A percentile compares a stretch with the other conserved stretches of the same genome.
phyloP scores from a whole-genome alignment of 2,797 vertebrate species.

The Gambusia yucatana region DNA sequence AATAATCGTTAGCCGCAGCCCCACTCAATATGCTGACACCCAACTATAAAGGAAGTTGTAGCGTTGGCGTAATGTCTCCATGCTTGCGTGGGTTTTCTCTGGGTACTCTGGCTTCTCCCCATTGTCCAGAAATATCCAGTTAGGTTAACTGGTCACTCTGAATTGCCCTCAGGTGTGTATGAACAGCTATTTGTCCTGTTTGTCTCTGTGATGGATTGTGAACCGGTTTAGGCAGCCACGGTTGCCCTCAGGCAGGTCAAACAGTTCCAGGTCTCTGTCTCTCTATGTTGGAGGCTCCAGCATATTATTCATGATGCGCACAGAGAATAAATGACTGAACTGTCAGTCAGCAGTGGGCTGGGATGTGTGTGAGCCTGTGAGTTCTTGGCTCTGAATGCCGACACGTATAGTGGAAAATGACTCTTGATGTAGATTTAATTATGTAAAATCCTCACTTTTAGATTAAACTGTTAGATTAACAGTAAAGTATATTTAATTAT shows the following conservation, averaged over 20 bases:
- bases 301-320: neutral
- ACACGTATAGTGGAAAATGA: no score
- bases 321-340: constrained; percentile 1
- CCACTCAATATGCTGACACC: neutral
- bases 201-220: neutral
- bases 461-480: neutral
- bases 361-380: neutral
- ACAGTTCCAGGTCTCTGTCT: neutral
- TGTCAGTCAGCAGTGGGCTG: neutral
- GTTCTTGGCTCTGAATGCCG: neutral
- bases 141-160: neutral
- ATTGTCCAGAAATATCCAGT: neutral
- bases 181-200: neutral
- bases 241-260: constrained; percentile 1
- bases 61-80: neutral
- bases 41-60: neutral
- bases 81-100: neutral
- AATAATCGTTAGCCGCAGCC: no score
- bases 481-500: neutral
- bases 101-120: neutral
- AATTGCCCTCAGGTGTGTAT: neutral
- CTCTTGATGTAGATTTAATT: neutral
- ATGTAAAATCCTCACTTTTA: neutral
- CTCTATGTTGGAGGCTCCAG: neutral
- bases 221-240: neutral